Evolutionary conservation across 2,797 vertebrate species (phyloP), one percentile per base, ranked within the genome.

Genomic region (Florisuga fusca): DNA sequence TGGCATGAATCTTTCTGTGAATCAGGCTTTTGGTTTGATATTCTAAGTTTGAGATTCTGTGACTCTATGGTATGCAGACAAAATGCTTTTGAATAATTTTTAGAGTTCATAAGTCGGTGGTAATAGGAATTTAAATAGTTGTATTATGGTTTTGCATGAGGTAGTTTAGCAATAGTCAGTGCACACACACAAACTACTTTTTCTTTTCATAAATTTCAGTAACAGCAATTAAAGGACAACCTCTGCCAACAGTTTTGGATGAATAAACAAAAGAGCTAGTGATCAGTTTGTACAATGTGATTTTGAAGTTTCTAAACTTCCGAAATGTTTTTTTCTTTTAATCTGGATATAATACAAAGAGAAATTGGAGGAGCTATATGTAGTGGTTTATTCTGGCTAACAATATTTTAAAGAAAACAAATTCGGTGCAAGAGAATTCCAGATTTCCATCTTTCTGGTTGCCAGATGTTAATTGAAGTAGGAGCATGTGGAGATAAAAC

Each of bases 401-500:
- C 58, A 71, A 41, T 79, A 53, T 27, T 31, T 3, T 2, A 29
- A 50, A 46, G 59, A 62, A 16, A 7, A 15, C 51, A 53, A 45
- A 10, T 43, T 68, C 23, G 34, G 5, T 80, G n/a, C 33, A 71
- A 46, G 51, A 78, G 61, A 86, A n/a, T 69, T 80, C 51, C 61
- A 57, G 19, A 22, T 84, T 89, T 89, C 57, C 31, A 10, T 87
- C 45, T 71, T 80, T 74, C 59, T 68, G 45, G 20, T 18, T 57
- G 26, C 63, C 72, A 91, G 76, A 69, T 86, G 62, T 75, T 80
- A 46, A 53, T 63, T 84, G 58, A 68, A 86, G 46, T 62, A 46
- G 79, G 23, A 77, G 62, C 69, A 67, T 19, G 4, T 83, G 82
- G 20, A 7, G 77, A 53, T 81, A 15, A 54, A 77, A 90, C 21